A percentile compares a stretch with the other conserved stretches of the same genome.
Evolutionary conservation across 2,888 invertebrate genomes (phyloP).

Genomic region (Euplexia lucipara): DNA sequence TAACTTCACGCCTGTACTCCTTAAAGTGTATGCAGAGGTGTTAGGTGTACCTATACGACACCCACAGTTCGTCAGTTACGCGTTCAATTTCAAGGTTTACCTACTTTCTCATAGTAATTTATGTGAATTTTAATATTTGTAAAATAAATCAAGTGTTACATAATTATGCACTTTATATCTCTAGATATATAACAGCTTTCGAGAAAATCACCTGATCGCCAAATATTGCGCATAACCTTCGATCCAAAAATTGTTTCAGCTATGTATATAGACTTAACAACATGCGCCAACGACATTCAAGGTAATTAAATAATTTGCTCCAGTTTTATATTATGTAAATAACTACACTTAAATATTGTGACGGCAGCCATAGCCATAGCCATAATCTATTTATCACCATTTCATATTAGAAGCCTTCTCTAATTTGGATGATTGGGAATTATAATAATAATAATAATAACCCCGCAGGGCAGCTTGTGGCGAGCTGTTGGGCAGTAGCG

Average conservation of each 20-base stretch:
- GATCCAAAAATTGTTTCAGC: constrained; percentile 5
- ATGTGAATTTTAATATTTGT: no score
- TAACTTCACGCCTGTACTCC: no score
- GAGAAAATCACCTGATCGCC: neutral
- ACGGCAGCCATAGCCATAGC: neutral
- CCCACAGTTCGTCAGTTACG: no score
- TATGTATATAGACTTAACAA: neutral
- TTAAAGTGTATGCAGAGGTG: no score
- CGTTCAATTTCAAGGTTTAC: neutral
- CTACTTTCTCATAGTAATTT: neutral
- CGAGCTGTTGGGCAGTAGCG: no score
- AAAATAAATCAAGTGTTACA: neutral
- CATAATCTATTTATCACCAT: neutral
- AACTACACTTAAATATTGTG: constrained; percentile 9
- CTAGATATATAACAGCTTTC: neutral
- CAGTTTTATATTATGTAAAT: constrained; percentile 8
- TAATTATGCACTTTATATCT: constrained; percentile 13
- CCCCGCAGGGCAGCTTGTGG: no score
- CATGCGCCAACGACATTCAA: constrained; percentile 7
- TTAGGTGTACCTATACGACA: no score
- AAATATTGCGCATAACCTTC: constrained; percentile 9
- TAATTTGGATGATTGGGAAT: no score
- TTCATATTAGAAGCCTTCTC: neutral
- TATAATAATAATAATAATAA: no score
- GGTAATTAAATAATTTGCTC: constrained; percentile 22